Conservation (phyloP, 1,140 invertebrate species). For the Orussus abietinus region DNA sequence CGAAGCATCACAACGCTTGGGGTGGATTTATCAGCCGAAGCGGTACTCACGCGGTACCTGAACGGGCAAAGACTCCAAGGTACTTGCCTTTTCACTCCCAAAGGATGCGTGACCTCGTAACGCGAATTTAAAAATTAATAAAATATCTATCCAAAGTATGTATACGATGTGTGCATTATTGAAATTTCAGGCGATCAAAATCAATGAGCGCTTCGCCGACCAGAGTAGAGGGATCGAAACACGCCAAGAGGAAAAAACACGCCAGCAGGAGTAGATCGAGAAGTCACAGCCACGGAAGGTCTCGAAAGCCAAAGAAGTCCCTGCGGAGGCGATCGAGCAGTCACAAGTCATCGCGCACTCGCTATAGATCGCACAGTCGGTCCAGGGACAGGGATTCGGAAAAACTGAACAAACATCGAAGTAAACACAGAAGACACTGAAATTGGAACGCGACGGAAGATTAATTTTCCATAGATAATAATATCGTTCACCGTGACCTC, state of each 20-base stretch:
- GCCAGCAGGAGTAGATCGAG: conserved; percentile 53
- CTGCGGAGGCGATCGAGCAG: conserved; percentile 47
- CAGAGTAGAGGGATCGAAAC: conserved; percentile 41
- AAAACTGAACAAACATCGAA: conserved; percentile 46
- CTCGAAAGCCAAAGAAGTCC: conserved; percentile 49
- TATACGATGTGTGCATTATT: conserved; percentile 22
- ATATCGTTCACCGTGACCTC: neutral
- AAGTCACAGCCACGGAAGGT: conserved; percentile 52
- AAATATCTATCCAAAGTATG: conserved; percentile 12
- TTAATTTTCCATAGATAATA: no score
- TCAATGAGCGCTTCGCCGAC: conserved; percentile 41
- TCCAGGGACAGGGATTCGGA: conserved; percentile 49
- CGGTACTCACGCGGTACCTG: conserved; percentile 41
- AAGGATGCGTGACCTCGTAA: no score
- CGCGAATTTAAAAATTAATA: no score
- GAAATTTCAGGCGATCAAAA: conserved; percentile 45
- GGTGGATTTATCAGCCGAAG: conserved; percentile 60
- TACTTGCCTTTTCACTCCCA: no score
- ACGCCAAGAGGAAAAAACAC: conserved; percentile 52
- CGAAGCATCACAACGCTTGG: conserved; percentile 61
- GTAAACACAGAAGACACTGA: conserved; percentile 43
- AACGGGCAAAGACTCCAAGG: conserved; percentile 49
- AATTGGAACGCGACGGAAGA: no score
- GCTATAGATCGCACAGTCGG: conserved; percentile 55
- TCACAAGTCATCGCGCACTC: conserved; percentile 53